phyloP scores from a whole-genome alignment of 92 coral and sea anemone species.

The Zoanthus gigantus region DNA sequence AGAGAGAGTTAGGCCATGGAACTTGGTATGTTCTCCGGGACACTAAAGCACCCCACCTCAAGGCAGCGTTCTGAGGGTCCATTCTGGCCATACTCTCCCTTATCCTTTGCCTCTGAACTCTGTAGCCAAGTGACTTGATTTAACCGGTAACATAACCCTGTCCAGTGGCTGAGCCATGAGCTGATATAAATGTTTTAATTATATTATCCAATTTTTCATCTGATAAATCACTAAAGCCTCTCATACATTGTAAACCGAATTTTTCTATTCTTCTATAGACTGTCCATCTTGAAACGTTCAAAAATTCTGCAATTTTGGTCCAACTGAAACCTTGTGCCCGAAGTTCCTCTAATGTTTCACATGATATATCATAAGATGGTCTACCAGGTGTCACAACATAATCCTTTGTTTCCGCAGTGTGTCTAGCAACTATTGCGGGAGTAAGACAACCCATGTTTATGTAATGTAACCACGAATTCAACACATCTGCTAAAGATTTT shows the following conservation, averaged over 20 bases:
- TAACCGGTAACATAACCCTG: conserved; percentile 34
- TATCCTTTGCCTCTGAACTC: conserved; percentile 49
- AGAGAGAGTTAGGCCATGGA: too few species aligned
- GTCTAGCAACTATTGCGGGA: conserved; percentile 1
- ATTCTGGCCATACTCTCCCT: conserved; percentile 44
- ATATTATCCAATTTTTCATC: conserved; percentile 17
- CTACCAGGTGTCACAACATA: conserved; percentile 1
- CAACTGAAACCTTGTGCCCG: not conserved
- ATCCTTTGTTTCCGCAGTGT: not conserved
- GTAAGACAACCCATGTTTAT: not conserved
- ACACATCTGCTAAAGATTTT: conserved; percentile 8
- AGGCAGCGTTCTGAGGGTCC: conserved; percentile 33
- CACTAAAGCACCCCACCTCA: conserved; percentile 34
- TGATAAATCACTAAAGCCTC: conserved; percentile 24
- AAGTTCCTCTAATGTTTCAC: not conserved
- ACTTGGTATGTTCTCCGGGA: conserved; percentile 14
- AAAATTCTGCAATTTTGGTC: conserved; percentile 2
- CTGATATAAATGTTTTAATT: conserved; percentile 26
- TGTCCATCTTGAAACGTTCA: conserved; percentile 24
- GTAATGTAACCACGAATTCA: conserved; percentile 12
- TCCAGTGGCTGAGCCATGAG: conserved; percentile 24
- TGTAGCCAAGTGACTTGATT: conserved; percentile 23
- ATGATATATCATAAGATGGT: conserved; percentile 17
- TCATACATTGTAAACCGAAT: not conserved
- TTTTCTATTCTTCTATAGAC: conserved; percentile 5